Conservation (phyloP, 2,888 invertebrate species). For the Caenorhabditis drosophilae region DNA sequence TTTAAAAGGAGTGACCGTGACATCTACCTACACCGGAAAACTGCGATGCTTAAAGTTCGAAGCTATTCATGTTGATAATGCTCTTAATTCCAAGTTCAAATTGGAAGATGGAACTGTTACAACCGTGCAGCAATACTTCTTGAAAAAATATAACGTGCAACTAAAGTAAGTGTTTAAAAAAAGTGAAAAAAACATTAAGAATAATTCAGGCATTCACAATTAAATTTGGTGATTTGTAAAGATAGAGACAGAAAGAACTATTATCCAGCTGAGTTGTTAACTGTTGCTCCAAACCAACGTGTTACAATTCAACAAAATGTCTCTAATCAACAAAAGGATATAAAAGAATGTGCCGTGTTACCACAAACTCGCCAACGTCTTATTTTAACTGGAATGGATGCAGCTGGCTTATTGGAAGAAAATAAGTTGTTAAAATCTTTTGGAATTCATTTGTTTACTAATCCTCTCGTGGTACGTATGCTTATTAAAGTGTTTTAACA, state of each 20-base stretch:
- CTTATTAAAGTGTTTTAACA: too few relatives aligned
- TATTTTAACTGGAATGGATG: conserved; percentile 15
- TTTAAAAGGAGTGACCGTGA: conserved; percentile 30
- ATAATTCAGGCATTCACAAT: conserved; percentile 29
- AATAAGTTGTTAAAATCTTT: conserved; percentile 10
- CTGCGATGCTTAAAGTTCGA: conserved; percentile 12
- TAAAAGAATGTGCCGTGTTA: conserved; percentile 41
- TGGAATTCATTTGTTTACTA: conserved; percentile 27
- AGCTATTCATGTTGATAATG: conserved; percentile 7
- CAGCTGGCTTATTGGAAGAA: neutral
- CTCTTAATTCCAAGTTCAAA: conserved; percentile 4
- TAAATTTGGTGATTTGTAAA: conserved; percentile 34
- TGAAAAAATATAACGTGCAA: conserved; percentile 24
- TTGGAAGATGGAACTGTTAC: conserved; percentile 3
- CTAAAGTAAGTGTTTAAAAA: conserved; percentile 28
- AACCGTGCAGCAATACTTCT: conserved; percentile 26
- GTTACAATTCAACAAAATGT: conserved; percentile 49
- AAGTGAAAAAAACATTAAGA: too few relatives aligned
- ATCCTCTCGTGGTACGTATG: too few relatives aligned
- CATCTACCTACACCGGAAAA: conserved; percentile 7
- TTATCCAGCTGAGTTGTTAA: conserved; percentile 46
- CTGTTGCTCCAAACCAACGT: conserved; percentile 43
- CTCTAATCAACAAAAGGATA: conserved; percentile 31
- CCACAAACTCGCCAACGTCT: conserved; percentile 26
- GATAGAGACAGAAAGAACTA: conserved; percentile 35